Base-by-base conservation (phyloP, 2,888 invertebrate genomes). In the Nipponacmea schrenckii region DNA sequence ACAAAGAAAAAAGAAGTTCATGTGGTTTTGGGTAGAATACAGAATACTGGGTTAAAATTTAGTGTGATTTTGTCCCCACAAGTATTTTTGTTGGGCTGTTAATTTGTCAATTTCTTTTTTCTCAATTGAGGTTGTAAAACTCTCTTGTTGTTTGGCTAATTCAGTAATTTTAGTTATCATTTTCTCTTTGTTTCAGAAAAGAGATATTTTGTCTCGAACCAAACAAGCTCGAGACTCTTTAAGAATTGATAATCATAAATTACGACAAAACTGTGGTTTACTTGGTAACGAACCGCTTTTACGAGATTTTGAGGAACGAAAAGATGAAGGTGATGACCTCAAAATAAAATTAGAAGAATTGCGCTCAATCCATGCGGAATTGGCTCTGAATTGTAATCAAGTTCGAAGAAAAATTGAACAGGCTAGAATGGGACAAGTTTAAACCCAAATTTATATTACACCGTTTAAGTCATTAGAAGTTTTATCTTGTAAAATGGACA, bases 261-360 rank as follows among this genome's bases (percentile, higher is more conserved):
- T 91, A 67, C 83, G 88, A 67, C 88, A 89, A 74, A 90, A 89
- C 69, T 89, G 90, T 75, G 91, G 91, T 17, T 84, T 91, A 44
- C 83, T 91, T n/a, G 90, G 90, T 1, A 90, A 91, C 79, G 88
- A 90, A 69, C 87, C 88, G 15, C 81, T 91, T 65, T 80, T 91
- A 26, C 79, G 87, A 67, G 91, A 91, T 80, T 91, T 90, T 87
- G 90, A 91, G 80, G 86, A 88, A 73, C 77, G 88, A 70, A 86
- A 88, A 67, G 88, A 89, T 62, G 85, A 87, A 71, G 81, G 81
- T 20, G 84, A 82, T 50, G 83, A 83, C 62, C 79, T 86, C 65
- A 77, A 79, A 67, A 73, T 81, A 26, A 83, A 84, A 78, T 78
- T 89, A 65, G 86, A 87, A 66, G 70, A 76, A 17, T 77, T 89